Percentiles rank a stretch among this genome's conserved stretches.
phyloP scores from a whole-genome alignment of 1,140 invertebrate genomes.

The Eupeodes corollae region DNA sequence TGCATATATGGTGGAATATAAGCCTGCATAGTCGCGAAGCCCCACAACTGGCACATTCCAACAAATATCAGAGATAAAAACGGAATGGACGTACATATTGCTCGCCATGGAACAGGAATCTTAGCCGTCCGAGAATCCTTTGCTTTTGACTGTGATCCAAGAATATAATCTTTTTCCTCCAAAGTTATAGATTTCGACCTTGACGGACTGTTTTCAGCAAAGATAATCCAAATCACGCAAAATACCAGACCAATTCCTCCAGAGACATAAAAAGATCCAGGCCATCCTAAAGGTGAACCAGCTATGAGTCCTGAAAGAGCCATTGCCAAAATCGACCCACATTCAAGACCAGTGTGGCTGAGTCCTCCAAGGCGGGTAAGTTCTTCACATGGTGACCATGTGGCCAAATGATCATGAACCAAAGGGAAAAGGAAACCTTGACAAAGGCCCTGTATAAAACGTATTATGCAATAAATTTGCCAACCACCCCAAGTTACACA shows the following conservation, averaged over 20 bases:
- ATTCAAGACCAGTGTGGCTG: slow-evolving; percentile 49
- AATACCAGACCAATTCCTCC: slow-evolving; percentile 49
- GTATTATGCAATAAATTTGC: slow-evolving; percentile 40
- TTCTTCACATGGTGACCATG: slow-evolving; percentile 55
- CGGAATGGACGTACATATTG: slow-evolving; percentile 64
- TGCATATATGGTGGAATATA: slow-evolving; percentile 86
- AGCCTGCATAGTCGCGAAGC: slow-evolving; percentile 82
- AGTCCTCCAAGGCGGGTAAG: slow-evolving; percentile 42
- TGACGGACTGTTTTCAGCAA: slow-evolving; percentile 53
- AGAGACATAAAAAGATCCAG: slow-evolving; percentile 62
- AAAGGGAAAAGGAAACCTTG: slow-evolving; percentile 69
- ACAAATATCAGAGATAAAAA: slow-evolving; percentile 74
- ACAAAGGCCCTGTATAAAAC: slow-evolving; percentile 60
- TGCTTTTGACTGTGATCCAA: slow-evolving; percentile 1
- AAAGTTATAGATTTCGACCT: slow-evolving; percentile 44
- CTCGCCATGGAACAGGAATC: slow-evolving; percentile 50
- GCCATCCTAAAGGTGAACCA: slow-evolving; percentile 54
- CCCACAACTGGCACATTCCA: slow-evolving; percentile 85
- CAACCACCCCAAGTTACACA: slow-evolving; percentile 39
- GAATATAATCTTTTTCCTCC: slow-evolving; percentile 14
- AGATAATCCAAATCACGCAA: slow-evolving; percentile 47
- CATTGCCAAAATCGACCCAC: slow-evolving; percentile 61
- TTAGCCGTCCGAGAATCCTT: slow-evolving; percentile 13
- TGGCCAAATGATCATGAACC: slow-evolving; percentile 62
- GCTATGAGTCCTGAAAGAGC: slow-evolving; percentile 46